These are phyloP conservation scores for Tanytarsus gracilentus DNA, from an alignment of 2,888 invertebrate genomes.

Conservation along the genomic window DNA sequence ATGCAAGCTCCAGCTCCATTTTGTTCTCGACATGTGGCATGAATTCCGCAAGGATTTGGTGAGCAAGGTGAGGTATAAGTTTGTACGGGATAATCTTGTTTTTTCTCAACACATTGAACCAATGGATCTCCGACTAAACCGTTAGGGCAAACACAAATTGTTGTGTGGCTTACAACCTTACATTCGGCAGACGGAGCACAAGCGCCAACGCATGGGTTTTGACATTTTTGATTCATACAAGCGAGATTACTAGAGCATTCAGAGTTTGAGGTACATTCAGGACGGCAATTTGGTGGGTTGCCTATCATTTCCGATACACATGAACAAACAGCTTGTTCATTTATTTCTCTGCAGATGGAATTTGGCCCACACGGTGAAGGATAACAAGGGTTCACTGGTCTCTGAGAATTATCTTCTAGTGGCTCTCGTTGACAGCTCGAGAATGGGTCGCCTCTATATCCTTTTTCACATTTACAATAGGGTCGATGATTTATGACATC, in stretches of 20 bases:
- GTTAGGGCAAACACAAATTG: conserved; percentile 56
- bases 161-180: conserved; percentile 62
- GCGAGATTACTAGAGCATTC: conserved; percentile 63
- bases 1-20: conserved; percentile 59
- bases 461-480: conserved; percentile 54
- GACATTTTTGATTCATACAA: conserved; percentile 62
- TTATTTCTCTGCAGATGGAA: conserved; percentile 52
- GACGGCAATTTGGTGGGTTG: conserved; percentile 60
- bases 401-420: too few relatives aligned
- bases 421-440: conserved; percentile 45
- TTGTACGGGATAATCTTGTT: conserved; percentile 38
- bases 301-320: conserved; percentile 46
- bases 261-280: conserved; percentile 62
- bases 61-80: too few relatives aligned
- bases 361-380: conserved; percentile 58
- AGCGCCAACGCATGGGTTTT: conserved; percentile 68
- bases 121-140: conserved; percentile 69
- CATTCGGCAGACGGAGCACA: conserved; percentile 68
- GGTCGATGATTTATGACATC: conserved; percentile 65
- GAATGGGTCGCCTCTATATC: conserved; percentile 64
- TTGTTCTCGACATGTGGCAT: conserved; percentile 53
- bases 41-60: conserved; percentile 54
- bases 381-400: conserved; percentile 50
- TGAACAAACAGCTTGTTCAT: conserved; percentile 60
- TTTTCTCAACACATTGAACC: conserved; percentile 35